A percentile compares a stretch with the other conserved stretches of the same genome.
These are phyloP conservation scores for Macquaria ambigua DNA, from an alignment of 2,113 vertebrate genomes.

Conservation along the genomic window DNA sequence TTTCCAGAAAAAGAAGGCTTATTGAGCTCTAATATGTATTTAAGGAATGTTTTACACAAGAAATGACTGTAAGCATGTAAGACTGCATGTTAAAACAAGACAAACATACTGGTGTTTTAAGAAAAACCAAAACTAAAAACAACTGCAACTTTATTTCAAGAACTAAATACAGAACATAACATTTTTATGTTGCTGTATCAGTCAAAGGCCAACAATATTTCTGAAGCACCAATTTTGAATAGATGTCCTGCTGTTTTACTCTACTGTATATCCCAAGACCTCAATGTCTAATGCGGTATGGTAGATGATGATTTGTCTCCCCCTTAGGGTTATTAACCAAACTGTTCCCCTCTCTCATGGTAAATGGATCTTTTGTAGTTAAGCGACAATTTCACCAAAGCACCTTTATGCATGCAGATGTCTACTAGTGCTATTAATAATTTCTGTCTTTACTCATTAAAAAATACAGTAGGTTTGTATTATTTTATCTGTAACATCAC, in stretches of 20 bases:
- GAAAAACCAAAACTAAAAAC: neutral
- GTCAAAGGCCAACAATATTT: neutral
- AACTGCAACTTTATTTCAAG: neutral
- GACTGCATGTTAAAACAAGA: neutral
- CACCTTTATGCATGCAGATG: conserved; percentile 6
- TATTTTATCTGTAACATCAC: conserved; percentile 7
- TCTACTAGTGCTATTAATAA: neutral
- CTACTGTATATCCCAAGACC: neutral
- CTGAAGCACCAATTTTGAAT: neutral
- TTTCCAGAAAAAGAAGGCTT: neutral
- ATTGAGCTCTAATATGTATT: neutral
- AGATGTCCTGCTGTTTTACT: conserved; percentile 4
- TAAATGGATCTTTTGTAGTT: neutral
- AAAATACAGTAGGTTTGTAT: neutral
- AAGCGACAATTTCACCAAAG: neutral
- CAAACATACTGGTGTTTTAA: neutral
- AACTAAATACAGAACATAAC: neutral
- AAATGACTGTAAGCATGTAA: neutral
- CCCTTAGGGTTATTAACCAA: conserved; percentile 78
- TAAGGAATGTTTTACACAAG: neutral
- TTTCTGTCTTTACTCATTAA: neutral
- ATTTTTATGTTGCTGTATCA: neutral
- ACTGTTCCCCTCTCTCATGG: conserved; percentile 50
- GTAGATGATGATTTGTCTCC: conserved; percentile 80
- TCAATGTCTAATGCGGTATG: conserved; percentile 32